These are phyloP conservation scores for Epinephelus awoara DNA, from an alignment of 2,797 vertebrate genomes.

Conservation along the genomic window DNA sequence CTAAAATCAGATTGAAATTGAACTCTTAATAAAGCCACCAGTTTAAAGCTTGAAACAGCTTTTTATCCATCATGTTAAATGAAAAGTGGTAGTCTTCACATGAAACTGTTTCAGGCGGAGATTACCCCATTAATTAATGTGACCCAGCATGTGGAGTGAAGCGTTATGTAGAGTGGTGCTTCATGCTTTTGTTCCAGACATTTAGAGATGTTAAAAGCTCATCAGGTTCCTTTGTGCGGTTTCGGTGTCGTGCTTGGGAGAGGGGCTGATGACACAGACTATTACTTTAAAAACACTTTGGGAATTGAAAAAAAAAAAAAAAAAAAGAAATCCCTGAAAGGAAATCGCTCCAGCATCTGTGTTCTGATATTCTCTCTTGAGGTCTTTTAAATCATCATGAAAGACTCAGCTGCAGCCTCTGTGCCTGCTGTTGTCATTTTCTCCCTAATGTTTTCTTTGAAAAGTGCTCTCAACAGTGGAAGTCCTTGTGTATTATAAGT, in stretches of 20 bases:
- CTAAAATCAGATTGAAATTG: background rate
- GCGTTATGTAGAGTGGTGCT: conserved; percentile 32
- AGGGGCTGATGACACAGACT: conserved; percentile 23
- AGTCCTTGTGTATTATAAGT: conserved; percentile 14
- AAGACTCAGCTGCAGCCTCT: conserved; percentile 16
- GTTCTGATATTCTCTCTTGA: conserved; percentile 19
- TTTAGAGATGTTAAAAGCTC: conserved; percentile 45
- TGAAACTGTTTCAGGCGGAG: conserved; percentile 12
- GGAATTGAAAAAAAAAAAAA: background rate
- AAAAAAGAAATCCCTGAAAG: conserved; percentile 5
- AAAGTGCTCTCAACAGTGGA: conserved; percentile 23
- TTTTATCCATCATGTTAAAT: conserved; percentile 31
- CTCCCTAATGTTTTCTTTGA: conserved; percentile 39
- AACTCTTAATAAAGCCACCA: background rate
- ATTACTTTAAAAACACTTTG: conserved; percentile 30
- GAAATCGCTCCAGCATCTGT: conserved; percentile 22
- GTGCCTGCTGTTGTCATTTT: conserved; percentile 24
- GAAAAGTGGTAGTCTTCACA: conserved; percentile 18
- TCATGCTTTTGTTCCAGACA: conserved; percentile 36
- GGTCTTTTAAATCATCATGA: conserved; percentile 41
- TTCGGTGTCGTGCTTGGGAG: background rate
- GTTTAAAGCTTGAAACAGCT: background rate
- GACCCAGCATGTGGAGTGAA: conserved; percentile 16
- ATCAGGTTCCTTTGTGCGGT: conserved; percentile 19
- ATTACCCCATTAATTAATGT: conserved; percentile 41